phyloP scores from a whole-genome alignment of 2,113 vertebrate species.

The Limanda limanda region DNA sequence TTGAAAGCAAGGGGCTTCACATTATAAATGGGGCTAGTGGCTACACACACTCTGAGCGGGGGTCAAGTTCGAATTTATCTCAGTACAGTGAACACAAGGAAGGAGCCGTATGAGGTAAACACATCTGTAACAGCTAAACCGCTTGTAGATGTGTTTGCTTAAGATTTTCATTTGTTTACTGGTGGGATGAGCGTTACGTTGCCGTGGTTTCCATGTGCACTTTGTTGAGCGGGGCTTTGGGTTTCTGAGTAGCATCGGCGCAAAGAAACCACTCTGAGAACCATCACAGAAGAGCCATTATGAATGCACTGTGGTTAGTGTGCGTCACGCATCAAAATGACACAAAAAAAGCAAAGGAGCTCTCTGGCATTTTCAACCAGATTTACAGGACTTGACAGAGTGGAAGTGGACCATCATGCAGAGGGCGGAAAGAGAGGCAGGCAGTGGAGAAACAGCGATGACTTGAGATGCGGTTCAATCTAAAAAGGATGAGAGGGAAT shows the following conservation, averaged over 20 bases:
- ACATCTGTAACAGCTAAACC: background rate
- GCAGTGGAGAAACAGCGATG: constrained; percentile 14
- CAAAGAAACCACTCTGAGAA: constrained; percentile 10
- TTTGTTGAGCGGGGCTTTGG: constrained; percentile 4
- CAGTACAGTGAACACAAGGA: background rate
- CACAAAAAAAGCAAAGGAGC: constrained; percentile 14
- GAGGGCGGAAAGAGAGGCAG: constrained; percentile 29
- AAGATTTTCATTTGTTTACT: constrained; percentile 7
- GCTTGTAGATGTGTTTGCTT: too few relatives aligned
- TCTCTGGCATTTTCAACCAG: constrained; percentile 1
- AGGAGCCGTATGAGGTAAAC: background rate
- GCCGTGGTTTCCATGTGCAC: background rate
- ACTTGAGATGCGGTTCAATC: constrained; percentile 31
- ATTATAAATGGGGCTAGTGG: constrained; percentile 42
- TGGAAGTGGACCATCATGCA: constrained; percentile 48
- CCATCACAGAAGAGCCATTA: constrained; percentile 2
- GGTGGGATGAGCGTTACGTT: background rate
- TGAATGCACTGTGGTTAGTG: constrained; percentile 8
- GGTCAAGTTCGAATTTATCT: constrained; percentile 35
- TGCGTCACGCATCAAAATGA: constrained; percentile 7
- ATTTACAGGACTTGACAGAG: constrained; percentile 39
- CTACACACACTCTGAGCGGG: constrained; percentile 18
- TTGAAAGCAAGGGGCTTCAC: constrained; percentile 31
- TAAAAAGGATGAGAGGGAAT: constrained; percentile 39
- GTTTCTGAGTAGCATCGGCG: background rate